phyloP scores from a whole-genome alignment of 2,888 invertebrate species.

The Caenorhabditis imperialis region DNA sequence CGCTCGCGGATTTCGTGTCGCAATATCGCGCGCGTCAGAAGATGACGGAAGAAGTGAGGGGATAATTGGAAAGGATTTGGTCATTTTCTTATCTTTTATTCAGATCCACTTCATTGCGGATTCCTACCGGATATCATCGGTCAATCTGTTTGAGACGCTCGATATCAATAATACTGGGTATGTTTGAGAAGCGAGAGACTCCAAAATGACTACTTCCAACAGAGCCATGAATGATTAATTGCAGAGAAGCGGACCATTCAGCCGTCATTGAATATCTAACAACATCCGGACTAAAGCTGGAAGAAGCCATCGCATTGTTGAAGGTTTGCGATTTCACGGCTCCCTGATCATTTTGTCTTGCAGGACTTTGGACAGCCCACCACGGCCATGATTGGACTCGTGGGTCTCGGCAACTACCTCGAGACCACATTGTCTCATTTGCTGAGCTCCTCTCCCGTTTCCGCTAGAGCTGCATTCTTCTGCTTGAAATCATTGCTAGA shows the following conservation, averaged over 20 bases:
- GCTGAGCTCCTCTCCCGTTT: slow-evolving; percentile 56
- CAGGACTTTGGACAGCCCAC: slow-evolving; percentile 58
- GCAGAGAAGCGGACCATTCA: slow-evolving; percentile 65
- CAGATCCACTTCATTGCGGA: slow-evolving; percentile 69
- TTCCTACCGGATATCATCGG: slow-evolving; percentile 61
- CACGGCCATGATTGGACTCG: slow-evolving; percentile 59
- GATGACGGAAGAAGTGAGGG: slow-evolving; percentile 62
- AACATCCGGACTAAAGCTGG: slow-evolving; percentile 64
- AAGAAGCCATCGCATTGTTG: slow-evolving; percentile 63
- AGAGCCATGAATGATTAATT: slow-evolving; percentile 41
- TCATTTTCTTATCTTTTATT: slow-evolving; percentile 1
- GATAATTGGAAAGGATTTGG: background rate
- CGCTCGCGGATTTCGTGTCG: slow-evolving; percentile 60
- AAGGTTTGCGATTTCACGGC: slow-evolving; percentile 48
- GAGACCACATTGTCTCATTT: slow-evolving; percentile 61
- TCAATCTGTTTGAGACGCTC: slow-evolving; percentile 65
- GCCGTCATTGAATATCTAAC: slow-evolving; percentile 67
- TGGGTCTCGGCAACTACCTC: slow-evolving; percentile 62
- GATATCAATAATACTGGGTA: slow-evolving; percentile 65
- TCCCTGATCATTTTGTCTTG: slow-evolving; percentile 24
- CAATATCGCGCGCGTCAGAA: slow-evolving; percentile 61
- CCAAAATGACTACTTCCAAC: too few relatives aligned
- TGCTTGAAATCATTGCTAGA: slow-evolving; percentile 65
- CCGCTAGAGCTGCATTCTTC: slow-evolving; percentile 64
- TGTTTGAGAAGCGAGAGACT: too few relatives aligned